Evolutionary conservation across 2,888 invertebrate species (phyloP).

Genomic region (Cynaeus angustus): DNA sequence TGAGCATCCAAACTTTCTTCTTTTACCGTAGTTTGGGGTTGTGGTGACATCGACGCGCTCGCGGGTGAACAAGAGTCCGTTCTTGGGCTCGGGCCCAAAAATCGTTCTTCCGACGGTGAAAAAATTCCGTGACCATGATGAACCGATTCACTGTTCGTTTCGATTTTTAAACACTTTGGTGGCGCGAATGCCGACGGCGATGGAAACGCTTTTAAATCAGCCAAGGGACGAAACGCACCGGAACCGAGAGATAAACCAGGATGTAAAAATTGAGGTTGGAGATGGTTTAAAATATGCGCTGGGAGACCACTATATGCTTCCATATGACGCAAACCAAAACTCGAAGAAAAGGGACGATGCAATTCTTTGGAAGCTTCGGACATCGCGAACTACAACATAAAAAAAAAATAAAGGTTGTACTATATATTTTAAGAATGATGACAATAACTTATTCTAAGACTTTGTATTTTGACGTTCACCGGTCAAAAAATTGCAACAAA

Average conservation of each 20-base stretch:
- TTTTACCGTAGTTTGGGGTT: constrained; percentile 69
- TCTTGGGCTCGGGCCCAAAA: constrained; percentile 72
- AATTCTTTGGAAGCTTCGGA: constrained; percentile 77
- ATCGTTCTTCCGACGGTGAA: constrained; percentile 69
- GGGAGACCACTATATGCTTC: constrained; percentile 77
- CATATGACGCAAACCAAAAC: constrained; percentile 74
- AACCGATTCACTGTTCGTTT: constrained; percentile 68
- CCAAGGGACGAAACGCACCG: constrained; percentile 76
- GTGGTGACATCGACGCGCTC: constrained; percentile 75
- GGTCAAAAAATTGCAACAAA: constrained; percentile 5
- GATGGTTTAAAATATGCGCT: constrained; percentile 80
- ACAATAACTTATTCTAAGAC: constrained; percentile 3
- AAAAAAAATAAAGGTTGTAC: constrained; percentile 8
- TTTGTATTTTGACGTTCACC: not conserved
- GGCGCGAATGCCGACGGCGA: constrained; percentile 81
- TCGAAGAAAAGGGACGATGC: constrained; percentile 78
- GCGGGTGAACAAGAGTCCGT: constrained; percentile 78
- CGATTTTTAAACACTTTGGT: constrained; percentile 78
- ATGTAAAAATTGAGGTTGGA: constrained; percentile 83
- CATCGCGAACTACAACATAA: constrained; percentile 68
- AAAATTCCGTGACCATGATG: constrained; percentile 68
- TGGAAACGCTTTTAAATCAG: constrained; percentile 74
- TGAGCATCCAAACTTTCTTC: constrained; percentile 76
- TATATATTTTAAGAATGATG: not conserved
- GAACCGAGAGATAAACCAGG: constrained; percentile 78